A percentile compares a stretch with the other conserved stretches of the same genome.
Evolutionary conservation across 2,113 vertebrate genomes (phyloP).

Genomic region (Ophthalmolycus amberensis): DNA sequence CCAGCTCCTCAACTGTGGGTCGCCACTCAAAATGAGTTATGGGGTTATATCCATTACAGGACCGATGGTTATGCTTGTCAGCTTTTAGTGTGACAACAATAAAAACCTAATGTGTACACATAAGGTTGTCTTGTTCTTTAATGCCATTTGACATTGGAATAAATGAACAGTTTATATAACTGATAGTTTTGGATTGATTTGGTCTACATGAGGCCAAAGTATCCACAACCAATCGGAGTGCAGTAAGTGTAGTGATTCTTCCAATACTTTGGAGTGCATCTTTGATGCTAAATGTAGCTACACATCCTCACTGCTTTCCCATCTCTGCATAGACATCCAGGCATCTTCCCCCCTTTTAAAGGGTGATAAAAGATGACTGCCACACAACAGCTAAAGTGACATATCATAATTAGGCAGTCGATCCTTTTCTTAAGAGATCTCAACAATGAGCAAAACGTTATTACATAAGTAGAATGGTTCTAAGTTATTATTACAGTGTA

Average conservation of each 20-base stretch:
- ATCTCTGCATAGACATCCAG: conserved; percentile 43
- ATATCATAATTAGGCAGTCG: conserved; percentile 29
- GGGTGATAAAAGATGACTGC: conserved; percentile 40
- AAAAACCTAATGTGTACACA: background rate
- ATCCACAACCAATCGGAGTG: background rate
- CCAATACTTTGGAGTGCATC: background rate
- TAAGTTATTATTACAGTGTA: conserved; percentile 13
- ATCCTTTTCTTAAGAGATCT: conserved; percentile 17
- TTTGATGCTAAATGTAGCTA: conserved; percentile 29
- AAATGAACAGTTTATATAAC: background rate
- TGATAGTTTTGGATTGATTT: conserved; percentile 2
- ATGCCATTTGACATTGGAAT: background rate
- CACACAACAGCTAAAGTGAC: conserved; percentile 31
- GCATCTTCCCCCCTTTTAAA: conserved; percentile 45
- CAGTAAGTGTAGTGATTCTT: conserved; percentile 17
- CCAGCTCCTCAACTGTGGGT: conserved; percentile 1
- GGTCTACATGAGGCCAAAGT: background rate
- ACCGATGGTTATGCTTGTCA: background rate
- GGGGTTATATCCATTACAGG: background rate
- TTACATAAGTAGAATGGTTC: conserved; percentile 14
- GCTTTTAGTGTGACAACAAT: background rate
- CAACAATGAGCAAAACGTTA: conserved; percentile 22
- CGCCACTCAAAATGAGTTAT: background rate
- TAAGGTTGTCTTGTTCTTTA: conserved; percentile 4
- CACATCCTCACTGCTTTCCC: conserved; percentile 7